Percentiles rank a stretch among this genome's conserved stretches.
Conservation (phyloP, 2,113 vertebrate species). For the Sander lucioperca region DNA sequence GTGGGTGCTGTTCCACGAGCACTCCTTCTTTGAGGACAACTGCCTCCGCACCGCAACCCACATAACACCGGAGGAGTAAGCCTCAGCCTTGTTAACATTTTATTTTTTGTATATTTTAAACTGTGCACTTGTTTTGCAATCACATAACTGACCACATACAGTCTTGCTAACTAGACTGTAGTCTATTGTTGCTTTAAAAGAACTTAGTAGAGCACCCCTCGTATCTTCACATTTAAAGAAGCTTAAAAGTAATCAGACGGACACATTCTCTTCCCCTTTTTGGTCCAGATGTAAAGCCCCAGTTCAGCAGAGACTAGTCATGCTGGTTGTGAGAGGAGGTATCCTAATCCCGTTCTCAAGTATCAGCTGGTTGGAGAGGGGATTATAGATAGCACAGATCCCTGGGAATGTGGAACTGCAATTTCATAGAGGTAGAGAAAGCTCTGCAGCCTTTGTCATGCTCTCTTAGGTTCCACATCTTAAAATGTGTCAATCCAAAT, state of each 20-base stretch:
- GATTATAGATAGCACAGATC: conserved; percentile 69
- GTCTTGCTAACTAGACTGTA: background rate
- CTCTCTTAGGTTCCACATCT: conserved; percentile 25
- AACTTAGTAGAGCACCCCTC: background rate
- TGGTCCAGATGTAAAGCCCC: conserved; percentile 32
- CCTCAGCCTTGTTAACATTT: conserved; percentile 45
- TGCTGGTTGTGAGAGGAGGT: conserved; percentile 47
- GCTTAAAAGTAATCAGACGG: conserved; percentile 47
- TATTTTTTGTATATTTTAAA: background rate
- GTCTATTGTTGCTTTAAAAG: background rate
- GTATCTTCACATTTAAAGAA: conserved; percentile 9
- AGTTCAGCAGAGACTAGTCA: conserved; percentile 37
- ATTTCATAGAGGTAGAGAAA: conserved; percentile 54
- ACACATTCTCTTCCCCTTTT: conserved; percentile 44
- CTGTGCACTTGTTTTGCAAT: background rate
- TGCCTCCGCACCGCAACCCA: conserved; percentile 86
- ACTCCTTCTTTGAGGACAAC: conserved; percentile 89
- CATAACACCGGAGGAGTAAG: conserved; percentile 88
- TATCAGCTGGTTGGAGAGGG: conserved; percentile 57
- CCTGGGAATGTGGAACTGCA: conserved; percentile 51
- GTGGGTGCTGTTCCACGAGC: conserved; percentile 92
- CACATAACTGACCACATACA: background rate
- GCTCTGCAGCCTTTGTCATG: conserved; percentile 37
- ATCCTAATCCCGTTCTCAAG: conserved; percentile 66
- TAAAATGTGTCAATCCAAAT: conserved; percentile 25